phyloP scores from a whole-genome alignment of 64 coral and sea anemone species.

The Pocillopora verrucosa region DNA sequence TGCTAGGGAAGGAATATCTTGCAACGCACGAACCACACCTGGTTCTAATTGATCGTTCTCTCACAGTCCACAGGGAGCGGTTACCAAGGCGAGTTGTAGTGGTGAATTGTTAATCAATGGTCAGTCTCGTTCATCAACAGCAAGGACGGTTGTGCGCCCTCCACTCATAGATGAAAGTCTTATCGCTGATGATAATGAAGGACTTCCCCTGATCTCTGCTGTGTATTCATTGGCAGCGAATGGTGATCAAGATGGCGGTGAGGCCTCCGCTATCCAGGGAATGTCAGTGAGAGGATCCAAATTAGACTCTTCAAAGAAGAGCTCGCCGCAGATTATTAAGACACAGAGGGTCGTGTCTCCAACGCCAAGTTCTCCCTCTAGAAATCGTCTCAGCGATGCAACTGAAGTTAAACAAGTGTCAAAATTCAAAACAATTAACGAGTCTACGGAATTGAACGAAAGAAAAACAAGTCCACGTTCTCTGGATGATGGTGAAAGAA shows the following conservation, averaged over 20 bases:
- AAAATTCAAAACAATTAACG: not conserved
- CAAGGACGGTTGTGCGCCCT: not conserved
- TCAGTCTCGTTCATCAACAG: not conserved
- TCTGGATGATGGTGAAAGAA: not conserved
- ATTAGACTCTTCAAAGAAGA: not conserved
- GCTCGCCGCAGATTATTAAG: not conserved
- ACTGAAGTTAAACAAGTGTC: not conserved
- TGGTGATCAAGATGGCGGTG: not conserved
- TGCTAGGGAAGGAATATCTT: too few relatives aligned
- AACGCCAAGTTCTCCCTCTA: not conserved
- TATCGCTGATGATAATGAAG: slow-evolving; percentile 29
- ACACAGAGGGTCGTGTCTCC: not conserved
- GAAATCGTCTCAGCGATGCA: too few relatives aligned
- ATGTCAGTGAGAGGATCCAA: not conserved
- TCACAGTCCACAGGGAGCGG: not conserved
- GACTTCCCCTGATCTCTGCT: slow-evolving; percentile 25
- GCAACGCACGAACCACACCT: not conserved
- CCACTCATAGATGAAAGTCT: slow-evolving; percentile 33
- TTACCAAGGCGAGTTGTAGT: not conserved
- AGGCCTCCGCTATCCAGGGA: not conserved
- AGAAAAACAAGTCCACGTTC: not conserved
- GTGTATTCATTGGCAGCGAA: slow-evolving; percentile 20
- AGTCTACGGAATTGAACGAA: not conserved
- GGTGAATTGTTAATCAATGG: not conserved
- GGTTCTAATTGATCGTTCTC: not conserved